phyloP scores from a whole-genome alignment of 2,888 invertebrate species.

The Euspilapteryx auroguttella region DNA sequence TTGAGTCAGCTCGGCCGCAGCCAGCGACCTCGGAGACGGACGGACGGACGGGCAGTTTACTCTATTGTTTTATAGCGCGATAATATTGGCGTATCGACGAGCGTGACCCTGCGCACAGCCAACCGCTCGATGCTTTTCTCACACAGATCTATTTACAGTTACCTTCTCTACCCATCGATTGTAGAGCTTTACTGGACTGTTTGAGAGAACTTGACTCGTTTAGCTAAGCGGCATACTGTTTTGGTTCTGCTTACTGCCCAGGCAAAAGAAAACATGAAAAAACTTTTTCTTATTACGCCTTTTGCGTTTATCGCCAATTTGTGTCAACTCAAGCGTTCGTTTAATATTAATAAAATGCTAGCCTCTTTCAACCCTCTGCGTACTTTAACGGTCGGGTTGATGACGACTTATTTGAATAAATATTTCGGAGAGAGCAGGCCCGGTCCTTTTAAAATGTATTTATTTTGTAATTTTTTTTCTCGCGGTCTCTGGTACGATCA shows the following conservation, averaged over 20 bases:
- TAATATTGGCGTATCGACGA: constrained; percentile 28
- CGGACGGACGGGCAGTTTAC: constrained; percentile 16
- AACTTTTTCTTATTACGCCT: constrained; percentile 38
- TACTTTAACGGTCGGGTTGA: constrained; percentile 53
- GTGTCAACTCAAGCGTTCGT: constrained; percentile 56
- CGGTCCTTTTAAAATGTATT: constrained; percentile 32
- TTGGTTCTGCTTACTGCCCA: no score
- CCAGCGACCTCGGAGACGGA: no score
- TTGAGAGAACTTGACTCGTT: no score
- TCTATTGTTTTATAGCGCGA: constrained; percentile 29
- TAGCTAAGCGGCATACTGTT: no score
- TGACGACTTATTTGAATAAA: constrained; percentile 59
- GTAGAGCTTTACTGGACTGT: constrained; percentile 7
- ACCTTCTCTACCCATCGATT: constrained; percentile 12
- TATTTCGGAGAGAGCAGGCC: constrained; percentile 38
- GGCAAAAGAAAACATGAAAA: no score
- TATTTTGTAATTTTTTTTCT: constrained; percentile 35
- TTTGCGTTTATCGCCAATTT: constrained; percentile 55
- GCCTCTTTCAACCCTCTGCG: constrained; percentile 43
- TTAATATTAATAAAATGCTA: constrained; percentile 57
- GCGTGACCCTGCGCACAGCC: no score
- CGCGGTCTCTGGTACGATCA: constrained; percentile 15
- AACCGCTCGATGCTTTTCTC: constrained; percentile 36
- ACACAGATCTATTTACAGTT: constrained; percentile 33
- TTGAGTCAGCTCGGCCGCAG: no score